phyloP scores from a whole-genome alignment of 2,888 invertebrate species.

The Cephus runcator region DNA sequence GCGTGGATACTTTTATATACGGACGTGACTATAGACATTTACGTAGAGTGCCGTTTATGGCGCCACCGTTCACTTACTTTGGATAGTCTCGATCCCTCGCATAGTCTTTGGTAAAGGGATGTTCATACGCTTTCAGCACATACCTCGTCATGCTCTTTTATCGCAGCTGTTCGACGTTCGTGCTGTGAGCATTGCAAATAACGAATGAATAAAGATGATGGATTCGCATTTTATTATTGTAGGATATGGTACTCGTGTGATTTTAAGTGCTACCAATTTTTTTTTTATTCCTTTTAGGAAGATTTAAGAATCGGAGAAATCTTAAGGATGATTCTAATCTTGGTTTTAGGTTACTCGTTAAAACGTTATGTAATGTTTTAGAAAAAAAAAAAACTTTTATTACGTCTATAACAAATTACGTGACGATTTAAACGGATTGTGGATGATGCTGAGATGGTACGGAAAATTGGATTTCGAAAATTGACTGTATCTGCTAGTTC shows the following conservation, averaged over 20 bases:
- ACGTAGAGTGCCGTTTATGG: background rate
- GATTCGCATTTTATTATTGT: background rate
- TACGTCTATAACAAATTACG: background rate
- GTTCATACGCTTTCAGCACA: constrained; percentile 60
- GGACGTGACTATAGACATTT: background rate
- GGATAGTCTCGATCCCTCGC: constrained; percentile 11
- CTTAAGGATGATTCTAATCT: background rate
- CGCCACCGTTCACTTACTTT: constrained; percentile 13
- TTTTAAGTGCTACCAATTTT: background rate
- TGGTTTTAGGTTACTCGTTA: background rate
- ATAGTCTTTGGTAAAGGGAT: constrained; percentile 10
- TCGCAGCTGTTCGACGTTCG: constrained; percentile 27
- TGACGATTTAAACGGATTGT: background rate
- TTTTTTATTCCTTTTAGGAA: background rate
- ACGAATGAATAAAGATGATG: background rate
- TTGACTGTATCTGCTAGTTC: background rate
- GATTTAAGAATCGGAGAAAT: background rate
- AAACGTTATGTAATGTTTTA: background rate
- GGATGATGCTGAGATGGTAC: background rate
- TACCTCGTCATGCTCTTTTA: constrained; percentile 59
- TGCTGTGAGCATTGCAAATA: background rate
- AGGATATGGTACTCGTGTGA: background rate
- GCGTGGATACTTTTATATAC: background rate
- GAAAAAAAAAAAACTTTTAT: background rate
- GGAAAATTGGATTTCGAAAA: background rate